phyloP scores from a whole-genome alignment of 1,140 invertebrate genomes.

The Microplitis mediator region DNA sequence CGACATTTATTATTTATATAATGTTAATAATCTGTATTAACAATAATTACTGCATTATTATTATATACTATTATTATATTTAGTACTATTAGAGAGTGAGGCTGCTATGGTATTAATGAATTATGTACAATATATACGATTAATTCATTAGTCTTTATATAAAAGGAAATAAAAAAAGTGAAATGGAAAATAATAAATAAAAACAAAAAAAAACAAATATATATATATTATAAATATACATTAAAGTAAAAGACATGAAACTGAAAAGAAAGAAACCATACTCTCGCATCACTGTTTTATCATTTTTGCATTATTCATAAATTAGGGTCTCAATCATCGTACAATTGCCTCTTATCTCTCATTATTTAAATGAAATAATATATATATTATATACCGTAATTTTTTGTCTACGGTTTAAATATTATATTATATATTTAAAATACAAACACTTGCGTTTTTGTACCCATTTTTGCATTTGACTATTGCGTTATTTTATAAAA shows the following conservation, averaged over 20 bases:
- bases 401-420: constrained; percentile 42
- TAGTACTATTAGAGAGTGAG: constrained; percentile 44
- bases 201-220: neutral
- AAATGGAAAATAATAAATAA: too few relatives aligned
- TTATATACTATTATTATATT: constrained; percentile 40
- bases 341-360: constrained; percentile 54
- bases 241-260: constrained; percentile 9
- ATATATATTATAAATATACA: too few relatives aligned
- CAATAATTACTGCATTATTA: constrained; percentile 39
- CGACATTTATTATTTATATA: constrained; percentile 32
- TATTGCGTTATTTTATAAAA: constrained; percentile 63
- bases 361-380: constrained; percentile 17
- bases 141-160: constrained; percentile 59
- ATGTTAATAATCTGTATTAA: constrained; percentile 35
- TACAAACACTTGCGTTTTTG: constrained; percentile 35
- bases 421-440: neutral
- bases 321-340: constrained; percentile 38
- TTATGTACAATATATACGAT: constrained; percentile 45
- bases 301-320: constrained; percentile 31
- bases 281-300: constrained; percentile 29
- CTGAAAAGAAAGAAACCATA: constrained; percentile 35
- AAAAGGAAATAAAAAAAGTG: constrained; percentile 16
- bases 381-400: constrained; percentile 18
- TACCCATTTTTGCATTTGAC: constrained; percentile 51
- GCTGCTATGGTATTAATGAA: constrained; percentile 45